These are phyloP conservation scores for Spermophilus dauricus DNA, from an alignment of 2,113 vertebrate species.

Conservation along the genomic window DNA sequence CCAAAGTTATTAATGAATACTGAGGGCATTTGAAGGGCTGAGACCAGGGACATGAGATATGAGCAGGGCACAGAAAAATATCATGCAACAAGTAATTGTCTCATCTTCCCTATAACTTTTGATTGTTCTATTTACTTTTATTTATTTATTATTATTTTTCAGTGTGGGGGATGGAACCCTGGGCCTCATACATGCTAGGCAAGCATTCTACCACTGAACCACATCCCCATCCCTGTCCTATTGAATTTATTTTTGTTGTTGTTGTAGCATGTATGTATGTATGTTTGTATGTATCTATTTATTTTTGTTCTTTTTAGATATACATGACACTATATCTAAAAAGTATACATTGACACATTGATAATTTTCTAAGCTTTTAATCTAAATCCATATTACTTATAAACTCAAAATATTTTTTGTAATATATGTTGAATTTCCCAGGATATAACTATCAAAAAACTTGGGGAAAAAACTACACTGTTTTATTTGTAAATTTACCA, in stretches of 20 bases:
- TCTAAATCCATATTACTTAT: not conserved
- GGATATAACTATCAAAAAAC: not conserved
- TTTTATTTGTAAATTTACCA: not conserved
- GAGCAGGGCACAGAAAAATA: not conserved
- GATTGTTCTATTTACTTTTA: not conserved
- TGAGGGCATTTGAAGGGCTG: not conserved
- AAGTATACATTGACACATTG: not conserved
- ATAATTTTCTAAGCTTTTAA: slow-evolving; percentile 5
- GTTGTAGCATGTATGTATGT: too few species aligned
- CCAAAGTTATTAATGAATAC: not conserved
- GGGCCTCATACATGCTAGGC: too few species aligned
- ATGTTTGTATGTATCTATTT: too few species aligned
- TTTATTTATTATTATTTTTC: too few species aligned
- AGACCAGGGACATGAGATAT: not conserved
- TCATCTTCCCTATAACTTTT: not conserved
- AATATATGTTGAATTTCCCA: not conserved
- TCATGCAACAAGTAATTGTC: not conserved
- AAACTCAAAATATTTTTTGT: slow-evolving; percentile 3
- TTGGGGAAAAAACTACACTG: not conserved
- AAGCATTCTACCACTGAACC: too few species aligned
- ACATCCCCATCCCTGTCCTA: too few species aligned
- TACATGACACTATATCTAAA: not conserved
- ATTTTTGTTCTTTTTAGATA: too few species aligned
- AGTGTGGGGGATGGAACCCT: too few species aligned
- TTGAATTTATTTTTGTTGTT: too few species aligned